A percentile compares a stretch with the other conserved stretches of the same genome.
Conservation (phyloP, 2,113 vertebrate species). For the Halcyon senegalensis region DNA sequence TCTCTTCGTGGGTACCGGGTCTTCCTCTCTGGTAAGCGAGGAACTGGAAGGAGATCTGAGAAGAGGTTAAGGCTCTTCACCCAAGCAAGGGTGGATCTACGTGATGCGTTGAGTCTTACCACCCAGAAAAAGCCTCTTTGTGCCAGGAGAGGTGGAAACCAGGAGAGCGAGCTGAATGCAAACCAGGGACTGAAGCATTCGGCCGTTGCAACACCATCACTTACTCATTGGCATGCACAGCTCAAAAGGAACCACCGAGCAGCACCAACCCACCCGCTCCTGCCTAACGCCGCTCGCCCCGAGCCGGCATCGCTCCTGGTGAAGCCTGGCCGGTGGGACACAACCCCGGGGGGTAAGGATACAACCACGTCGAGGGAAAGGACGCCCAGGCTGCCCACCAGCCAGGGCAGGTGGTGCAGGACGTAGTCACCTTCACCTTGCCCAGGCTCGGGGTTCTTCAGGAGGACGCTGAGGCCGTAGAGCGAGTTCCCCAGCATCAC, state of each 20-base stretch:
- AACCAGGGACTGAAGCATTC: neutral
- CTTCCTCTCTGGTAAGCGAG: conserved; percentile 38
- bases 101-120: fast-evolving
- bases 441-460: conserved; percentile 87
- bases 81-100: fast-evolving
- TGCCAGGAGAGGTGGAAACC: neutral
- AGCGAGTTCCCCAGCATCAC: conserved; percentile 91
- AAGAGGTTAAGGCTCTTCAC: conserved; percentile 50
- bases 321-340: fast-evolving
- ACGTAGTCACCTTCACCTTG: conserved; percentile 82
- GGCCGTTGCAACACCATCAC: neutral
- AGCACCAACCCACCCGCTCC: neutral
- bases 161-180: fast-evolving
- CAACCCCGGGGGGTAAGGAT: conserved; percentile 71
- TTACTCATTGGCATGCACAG: neutral
- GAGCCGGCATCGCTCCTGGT: neutral
- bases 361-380: conserved; percentile 85
- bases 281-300: neutral
- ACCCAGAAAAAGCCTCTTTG: neutral
- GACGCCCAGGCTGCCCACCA: conserved; percentile 93
- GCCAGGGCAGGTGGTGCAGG: conserved; percentile 93
- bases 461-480: conserved; percentile 88
- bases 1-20: neutral
- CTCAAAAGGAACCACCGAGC: neutral
- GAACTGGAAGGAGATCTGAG: conserved; percentile 80